Evolutionary conservation across 30 jellyfish, hydroid and myxozoan genomes (phyloP), one percentile per base, ranked within the genome.

Genomic region (Aurelia sp.): DNA sequence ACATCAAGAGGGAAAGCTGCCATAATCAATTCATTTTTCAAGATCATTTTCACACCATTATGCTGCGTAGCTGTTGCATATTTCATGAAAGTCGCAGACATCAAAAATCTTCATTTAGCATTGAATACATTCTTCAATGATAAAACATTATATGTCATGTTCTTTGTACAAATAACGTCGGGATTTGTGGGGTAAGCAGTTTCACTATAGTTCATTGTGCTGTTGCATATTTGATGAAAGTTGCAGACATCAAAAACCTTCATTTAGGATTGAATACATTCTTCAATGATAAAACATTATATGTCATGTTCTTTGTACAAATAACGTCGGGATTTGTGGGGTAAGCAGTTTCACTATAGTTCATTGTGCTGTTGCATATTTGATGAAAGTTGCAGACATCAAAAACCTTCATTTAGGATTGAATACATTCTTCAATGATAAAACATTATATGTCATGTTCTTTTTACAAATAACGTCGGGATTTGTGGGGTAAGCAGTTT

Each of bases 1-100:
- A 87, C 98, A 27, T 81, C 98, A 13, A 88, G 98, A 17, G 98
- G 98, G 27, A 93, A 93, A 76, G 92, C 98, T 13, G 71, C 96
- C 8, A 88, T 93, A 16, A 82, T 93, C 48, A 93, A 81, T 72
- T 87, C 96, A 40, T n/a, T 82, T 19, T 71, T 88, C 90, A 93
- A 93, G 78, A 73, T 88, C 27, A 19, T 93, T 19, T 67, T 93
- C 63, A 82, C 82, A 40, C 98, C 98, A 2, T 40, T 93, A 30
- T 87, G 86, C 80, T 86, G 87, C 13, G 76, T 86, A n/a, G 90
- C 90, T 22, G 91, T 88, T 35, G 88, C 91, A 7, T 87, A 93
- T 88, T 81, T 93, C 87, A 87, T 93, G 85, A 89, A 93, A 50
- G 88, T 88, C 20, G 98, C 95, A 9, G 81, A 88, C 38, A 76